These are phyloP conservation scores for Apantesis nais DNA, from an alignment of 2,888 invertebrate species.

Conservation along the genomic window DNA sequence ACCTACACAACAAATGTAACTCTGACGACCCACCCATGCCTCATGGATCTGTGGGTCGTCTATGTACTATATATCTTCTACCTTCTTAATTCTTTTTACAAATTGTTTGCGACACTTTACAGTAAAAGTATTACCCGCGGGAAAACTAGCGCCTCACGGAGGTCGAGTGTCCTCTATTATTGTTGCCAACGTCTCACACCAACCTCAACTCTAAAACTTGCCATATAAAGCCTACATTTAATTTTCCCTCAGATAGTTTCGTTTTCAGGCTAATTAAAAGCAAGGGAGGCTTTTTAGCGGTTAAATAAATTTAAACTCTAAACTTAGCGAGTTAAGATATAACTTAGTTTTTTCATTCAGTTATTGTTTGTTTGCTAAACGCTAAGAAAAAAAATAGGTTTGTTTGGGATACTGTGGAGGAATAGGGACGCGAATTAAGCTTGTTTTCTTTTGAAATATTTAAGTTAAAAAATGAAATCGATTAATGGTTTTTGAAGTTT, in stretches of 20 bases:
- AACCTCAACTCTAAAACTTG: conserved; percentile 53
- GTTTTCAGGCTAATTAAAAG: conserved; percentile 82
- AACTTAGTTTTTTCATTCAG: conserved; percentile 29
- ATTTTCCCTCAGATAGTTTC: conserved; percentile 51
- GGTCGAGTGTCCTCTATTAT: conserved; percentile 82
- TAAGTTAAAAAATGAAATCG: background rate
- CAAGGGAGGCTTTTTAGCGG: conserved; percentile 57
- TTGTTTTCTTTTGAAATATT: background rate
- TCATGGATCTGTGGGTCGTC: background rate
- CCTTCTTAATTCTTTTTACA: conserved; percentile 49
- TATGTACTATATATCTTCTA: no score
- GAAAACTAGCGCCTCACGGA: conserved; percentile 70
- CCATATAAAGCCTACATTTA: conserved; percentile 48
- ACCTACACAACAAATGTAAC: no score
- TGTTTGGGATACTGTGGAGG: conserved; percentile 38
- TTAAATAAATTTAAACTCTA: conserved; percentile 62
- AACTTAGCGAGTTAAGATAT: conserved; percentile 38
- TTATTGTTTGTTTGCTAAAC: conserved; percentile 49
- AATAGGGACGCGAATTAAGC: conserved; percentile 7
- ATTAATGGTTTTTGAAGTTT: background rate
- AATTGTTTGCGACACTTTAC: conserved; percentile 50
- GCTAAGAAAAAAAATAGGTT: conserved; percentile 39
- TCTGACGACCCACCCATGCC: background rate
- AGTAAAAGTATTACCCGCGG: conserved; percentile 61
- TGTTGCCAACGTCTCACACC: conserved; percentile 50